phyloP scores from a whole-genome alignment of 2,113 vertebrate genomes.

The Miniopterus natalensis region DNA sequence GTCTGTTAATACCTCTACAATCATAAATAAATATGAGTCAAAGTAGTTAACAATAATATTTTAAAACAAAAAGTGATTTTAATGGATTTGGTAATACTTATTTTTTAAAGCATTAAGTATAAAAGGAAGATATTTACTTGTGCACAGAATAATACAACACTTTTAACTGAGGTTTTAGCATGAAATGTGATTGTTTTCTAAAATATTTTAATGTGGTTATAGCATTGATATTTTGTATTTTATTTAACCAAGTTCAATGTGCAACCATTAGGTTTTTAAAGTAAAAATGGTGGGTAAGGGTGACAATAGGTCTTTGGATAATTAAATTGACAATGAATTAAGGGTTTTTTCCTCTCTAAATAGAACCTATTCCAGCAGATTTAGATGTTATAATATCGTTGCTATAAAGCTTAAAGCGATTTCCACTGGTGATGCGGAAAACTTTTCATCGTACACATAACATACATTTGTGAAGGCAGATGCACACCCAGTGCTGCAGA shows the following conservation, averaged over 20 bases:
- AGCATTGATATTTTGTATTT: background rate
- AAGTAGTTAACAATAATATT: background rate
- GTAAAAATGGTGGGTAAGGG: background rate
- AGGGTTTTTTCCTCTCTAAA: background rate
- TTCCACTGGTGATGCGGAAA: background rate
- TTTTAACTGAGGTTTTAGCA: background rate
- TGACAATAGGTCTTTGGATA: background rate
- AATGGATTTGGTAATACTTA: background rate
- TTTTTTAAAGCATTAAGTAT: background rate
- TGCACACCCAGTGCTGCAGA: rapidly evolving
- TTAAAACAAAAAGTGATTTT: constrained; percentile 39
- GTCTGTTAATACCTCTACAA: background rate
- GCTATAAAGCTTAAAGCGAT: background rate
- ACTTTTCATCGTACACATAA: background rate
- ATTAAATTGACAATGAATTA: background rate
- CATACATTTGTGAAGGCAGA: background rate
- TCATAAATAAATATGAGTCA: background rate
- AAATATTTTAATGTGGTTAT: background rate
- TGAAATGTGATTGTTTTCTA: background rate
- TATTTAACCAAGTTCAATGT: background rate
- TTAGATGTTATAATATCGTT: background rate
- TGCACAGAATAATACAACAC: background rate
- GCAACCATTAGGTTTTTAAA: background rate
- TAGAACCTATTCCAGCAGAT: background rate
- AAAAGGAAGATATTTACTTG: background rate